Evolutionary conservation across 2,888 invertebrate genomes (phyloP), one percentile per base, ranked within the genome.

Genomic region (Chrysolina americana): DNA sequence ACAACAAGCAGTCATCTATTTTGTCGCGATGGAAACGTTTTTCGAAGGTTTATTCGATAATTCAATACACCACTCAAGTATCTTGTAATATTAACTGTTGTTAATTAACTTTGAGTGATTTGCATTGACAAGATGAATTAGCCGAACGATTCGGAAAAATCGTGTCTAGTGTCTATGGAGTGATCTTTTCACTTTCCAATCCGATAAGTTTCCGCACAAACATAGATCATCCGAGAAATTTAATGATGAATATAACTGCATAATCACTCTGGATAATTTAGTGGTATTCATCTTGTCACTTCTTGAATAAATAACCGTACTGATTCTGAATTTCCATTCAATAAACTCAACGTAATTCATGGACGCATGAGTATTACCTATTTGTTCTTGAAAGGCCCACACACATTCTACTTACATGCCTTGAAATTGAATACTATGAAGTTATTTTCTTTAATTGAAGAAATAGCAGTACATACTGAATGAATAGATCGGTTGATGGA

Each of bases 111-210:
- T 59, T 48, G 41, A 71, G 73, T 71, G 76, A 78, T 78, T 75
- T 78, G 68, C 75, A 76, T 76, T 76, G 75, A 75, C 73, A 75
- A 76, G 78, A 76, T 73, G 76, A 70, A 76, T 76, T 74, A 71
- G 73, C 62, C 23, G 69, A 68, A 59, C 63, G 70, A 66, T 70
- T 68, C 48, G 73, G 70, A 73, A 76, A 76, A 76, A 75, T 69
- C 68, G 56, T 69, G 76, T 73, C 74, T 72, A 65, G n/a, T n/a
- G n/a, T n/a, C n/a, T n/a, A n/a, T 64, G 50, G 48, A 68, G 75
- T 62, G 68, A 70, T 70, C 74, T 71, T 78, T 78, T 75, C 78
- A 76, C 78, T 78, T 78, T 78, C 76, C 75, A 76, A 78, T 78
- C 41, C 70, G 77, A 77, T 75, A 77, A 73, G 72, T 73, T 65